phyloP scores from a whole-genome alignment of 2,113 vertebrate genomes.

The Chloropsis hardwickii region DNA sequence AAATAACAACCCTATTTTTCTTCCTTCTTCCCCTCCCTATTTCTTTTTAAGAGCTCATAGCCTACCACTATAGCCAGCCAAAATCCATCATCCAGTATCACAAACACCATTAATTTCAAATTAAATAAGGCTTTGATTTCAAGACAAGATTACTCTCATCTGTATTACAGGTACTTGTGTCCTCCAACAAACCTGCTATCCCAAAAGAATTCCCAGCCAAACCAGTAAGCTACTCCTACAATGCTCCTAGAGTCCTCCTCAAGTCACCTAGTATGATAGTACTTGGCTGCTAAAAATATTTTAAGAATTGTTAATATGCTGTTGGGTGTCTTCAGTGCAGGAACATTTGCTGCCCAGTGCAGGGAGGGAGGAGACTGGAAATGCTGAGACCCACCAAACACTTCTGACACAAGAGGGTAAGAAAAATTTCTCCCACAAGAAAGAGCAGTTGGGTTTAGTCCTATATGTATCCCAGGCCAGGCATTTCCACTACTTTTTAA shows the following conservation, averaged over 20 bases:
- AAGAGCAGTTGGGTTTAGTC: not conserved
- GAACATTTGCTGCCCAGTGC: not conserved
- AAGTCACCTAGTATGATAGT: not conserved
- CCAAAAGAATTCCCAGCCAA: not conserved
- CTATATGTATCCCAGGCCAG: not conserved
- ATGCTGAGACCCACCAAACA: not conserved
- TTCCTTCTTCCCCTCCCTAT: not conserved
- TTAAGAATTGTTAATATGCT: not conserved
- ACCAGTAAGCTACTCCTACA: not conserved
- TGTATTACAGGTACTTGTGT: not conserved
- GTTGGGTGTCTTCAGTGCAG: not conserved
- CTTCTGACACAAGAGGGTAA: not conserved
- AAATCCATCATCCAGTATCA: not conserved
- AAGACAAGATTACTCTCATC: not conserved
- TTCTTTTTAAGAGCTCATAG: not conserved
- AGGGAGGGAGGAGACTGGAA: not conserved
- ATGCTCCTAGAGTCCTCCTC: not conserved
- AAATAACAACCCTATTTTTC: not conserved
- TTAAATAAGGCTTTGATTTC: not conserved
- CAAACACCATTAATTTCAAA: not conserved
- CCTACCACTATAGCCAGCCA: not conserved
- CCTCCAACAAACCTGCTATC: not conserved
- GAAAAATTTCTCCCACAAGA: not conserved
- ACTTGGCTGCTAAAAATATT: not conserved
- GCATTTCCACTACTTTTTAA: not conserved